Percentiles rank a stretch among this genome's conserved stretches.
These are phyloP conservation scores for Lasaia peninsularis DNA, from an alignment of 1,140 invertebrate species.

Conservation along the genomic window DNA sequence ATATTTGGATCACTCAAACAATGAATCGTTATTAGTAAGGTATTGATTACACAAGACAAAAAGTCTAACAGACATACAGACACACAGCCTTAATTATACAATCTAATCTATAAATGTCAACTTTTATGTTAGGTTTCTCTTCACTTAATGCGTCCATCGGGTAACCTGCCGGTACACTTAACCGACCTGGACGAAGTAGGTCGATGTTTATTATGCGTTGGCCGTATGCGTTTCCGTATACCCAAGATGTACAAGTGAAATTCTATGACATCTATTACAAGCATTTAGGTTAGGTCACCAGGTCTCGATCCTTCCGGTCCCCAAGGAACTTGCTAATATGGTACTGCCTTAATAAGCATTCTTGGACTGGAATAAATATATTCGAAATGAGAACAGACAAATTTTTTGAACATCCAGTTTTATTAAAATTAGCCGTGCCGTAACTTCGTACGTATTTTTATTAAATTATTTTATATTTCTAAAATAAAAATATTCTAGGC, in stretches of 20 bases:
- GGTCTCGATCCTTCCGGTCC: not conserved
- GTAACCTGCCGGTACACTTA: not conserved
- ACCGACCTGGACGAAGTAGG: conserved; percentile 15
- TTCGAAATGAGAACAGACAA: no score
- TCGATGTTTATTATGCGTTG: conserved; percentile 17
- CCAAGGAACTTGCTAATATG: not conserved
- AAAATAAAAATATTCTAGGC: no score
- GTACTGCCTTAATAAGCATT: not conserved
- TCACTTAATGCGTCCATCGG: not conserved
- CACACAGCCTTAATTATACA: not conserved
- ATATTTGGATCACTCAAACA: no score
- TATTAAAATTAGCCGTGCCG: no score
- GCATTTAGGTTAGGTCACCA: conserved; percentile 1
- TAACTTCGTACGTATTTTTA: no score
- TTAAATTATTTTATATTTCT: no score
- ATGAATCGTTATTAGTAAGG: no score
- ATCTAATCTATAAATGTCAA: not conserved
- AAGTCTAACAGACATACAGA: not conserved
- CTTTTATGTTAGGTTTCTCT: not conserved
- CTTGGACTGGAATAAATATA: no score
- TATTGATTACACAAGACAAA: not conserved
- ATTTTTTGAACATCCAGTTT: no score
- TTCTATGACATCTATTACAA: conserved; percentile 12
- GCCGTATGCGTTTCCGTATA: conserved; percentile 16
- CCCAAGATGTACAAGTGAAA: conserved; percentile 18